Evolutionary conservation across 2,888 invertebrate genomes (phyloP), one percentile per base, ranked within the genome.

Genomic region (Agrotis ipsilon): DNA sequence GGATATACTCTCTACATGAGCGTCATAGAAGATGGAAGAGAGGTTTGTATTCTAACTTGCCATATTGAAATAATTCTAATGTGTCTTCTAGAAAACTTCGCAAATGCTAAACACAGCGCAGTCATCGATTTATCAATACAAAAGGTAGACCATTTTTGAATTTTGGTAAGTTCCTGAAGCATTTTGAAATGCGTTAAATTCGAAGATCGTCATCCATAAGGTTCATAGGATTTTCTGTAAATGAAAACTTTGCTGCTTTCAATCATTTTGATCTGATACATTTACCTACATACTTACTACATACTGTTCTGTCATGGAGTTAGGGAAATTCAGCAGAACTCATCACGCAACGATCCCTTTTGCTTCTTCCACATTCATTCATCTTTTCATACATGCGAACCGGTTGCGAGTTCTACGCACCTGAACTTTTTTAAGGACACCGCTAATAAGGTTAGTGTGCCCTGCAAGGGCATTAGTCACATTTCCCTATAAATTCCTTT

Each of bases 1-100:
- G 98, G 98, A 48, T 98, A 98, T 91, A 98, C 98, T 14, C 97
- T 98, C 84, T 98, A 98, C 88, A 98, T 98, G 97, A 97, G 98
- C 83, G 97, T 98, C 80, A 96, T 98, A 80, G 98, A 98, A 92
- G 98, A 98, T 83, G 98, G 98, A 0, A 96, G 97, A 86, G 98
- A 98, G 84, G 85, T 85, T 67, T 52, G 82, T 80, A 46, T 19
- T 2, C 16, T 32, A 51, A 14, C 27, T 51, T 9, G 65, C 2
- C 21, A 49, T 64, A 11, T 19, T 18, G 7, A n/a, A 49, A 11
- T 68, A 48, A 11, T 4, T n/a, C 9, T 3, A 61, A 46, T 57
- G 11, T 18, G 52, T 32, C 21, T 79, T 60, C 11, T 54, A 54
- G 27, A 27, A 27, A 27, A 27, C 11, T 27, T 27, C 27, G 18